Base-by-base conservation (phyloP, 2,888 invertebrate species). In the Willowsia nigromaculata region DNA sequence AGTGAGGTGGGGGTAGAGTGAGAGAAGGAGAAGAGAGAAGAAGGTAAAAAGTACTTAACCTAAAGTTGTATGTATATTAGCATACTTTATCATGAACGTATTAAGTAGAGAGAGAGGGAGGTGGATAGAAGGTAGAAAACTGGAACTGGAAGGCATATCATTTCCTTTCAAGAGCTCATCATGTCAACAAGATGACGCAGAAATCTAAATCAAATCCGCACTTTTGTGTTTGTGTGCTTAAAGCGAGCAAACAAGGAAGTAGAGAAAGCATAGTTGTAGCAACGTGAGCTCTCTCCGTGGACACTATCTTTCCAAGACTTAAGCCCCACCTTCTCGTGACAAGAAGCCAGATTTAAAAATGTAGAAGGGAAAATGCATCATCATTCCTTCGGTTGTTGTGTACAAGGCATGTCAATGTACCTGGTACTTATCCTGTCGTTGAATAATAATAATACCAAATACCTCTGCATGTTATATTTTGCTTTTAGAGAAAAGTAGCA, bases 181-280 rank as follows among this genome's bases (percentile, higher is more conserved):
- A 65, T 65, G 65, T 82, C 82, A 82, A 82, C 82, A 82, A 65
- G 82, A 82, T 82, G 82, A 82, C 62, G 82, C 47, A 82, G 65
- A 82, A 82, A 59, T 82, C 82, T 82, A 82, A 82, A 82, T 82
- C 82, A 82, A 82, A 82, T 82, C 65, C 56, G 18, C 65, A 59
- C 50, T 33, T 40, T 30, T 59, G 56, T 33, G 30, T 18, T 27
- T 53, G 53, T 53, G 18, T 56, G 22, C 56, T 62, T 62, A 30
- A 68, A 37, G 4, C 37, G 37, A 18, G 80, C 59, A 80, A 33
- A 59, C 80, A 78, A 78, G 27, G 53, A 27, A 37, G 53, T 27
- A 53, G 56, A 50, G 78, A 30, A 15, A 30, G 33, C 78, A 50
- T 50, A 22, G 2, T 22, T 5, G 62, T 15, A 13, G 30, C 62